Evolutionary conservation across 2,797 vertebrate genomes (phyloP).

Genomic region (Phrynocephalus vlangalii): DNA sequence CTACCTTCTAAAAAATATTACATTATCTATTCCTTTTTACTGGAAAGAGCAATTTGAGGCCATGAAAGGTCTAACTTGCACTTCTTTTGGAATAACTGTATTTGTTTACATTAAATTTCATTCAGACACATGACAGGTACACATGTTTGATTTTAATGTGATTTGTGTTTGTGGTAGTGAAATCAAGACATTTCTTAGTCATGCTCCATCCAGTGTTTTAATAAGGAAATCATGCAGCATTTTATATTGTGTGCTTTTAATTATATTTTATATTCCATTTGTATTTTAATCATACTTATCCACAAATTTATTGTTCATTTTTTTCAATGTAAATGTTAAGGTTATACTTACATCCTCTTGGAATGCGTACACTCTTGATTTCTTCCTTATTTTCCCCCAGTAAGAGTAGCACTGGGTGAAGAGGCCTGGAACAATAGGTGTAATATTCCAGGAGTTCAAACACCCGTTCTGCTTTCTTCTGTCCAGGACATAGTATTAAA

Average conservation of each 20-base stretch:
- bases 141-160: too few species aligned
- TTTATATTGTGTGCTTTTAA: not conserved
- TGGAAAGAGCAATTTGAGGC: too few species aligned
- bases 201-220: not conserved
- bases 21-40: too few species aligned
- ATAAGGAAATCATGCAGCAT: not conserved
- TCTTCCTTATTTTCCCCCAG: constrained; percentile 85
- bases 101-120: too few species aligned
- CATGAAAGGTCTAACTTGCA: too few species aligned
- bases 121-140: too few species aligned
- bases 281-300: not conserved
- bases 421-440: constrained; percentile 52
- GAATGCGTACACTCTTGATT: constrained; percentile 80
- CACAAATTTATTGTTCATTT: not conserved
- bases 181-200: not conserved
- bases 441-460: constrained; percentile 81
- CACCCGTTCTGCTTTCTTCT: constrained; percentile 87
- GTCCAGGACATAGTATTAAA: constrained; percentile 89
- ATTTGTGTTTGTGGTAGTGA: not conserved
- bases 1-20: too few species aligned
- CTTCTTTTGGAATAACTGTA: too few species aligned
- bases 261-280: not conserved
- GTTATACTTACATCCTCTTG: constrained; percentile 83
- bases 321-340: constrained; percentile 7
- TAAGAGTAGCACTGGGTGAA: constrained; percentile 81